Evolutionary conservation across 2,797 vertebrate genomes (phyloP).

Genomic region (Hyperoplus immaculatus): DNA sequence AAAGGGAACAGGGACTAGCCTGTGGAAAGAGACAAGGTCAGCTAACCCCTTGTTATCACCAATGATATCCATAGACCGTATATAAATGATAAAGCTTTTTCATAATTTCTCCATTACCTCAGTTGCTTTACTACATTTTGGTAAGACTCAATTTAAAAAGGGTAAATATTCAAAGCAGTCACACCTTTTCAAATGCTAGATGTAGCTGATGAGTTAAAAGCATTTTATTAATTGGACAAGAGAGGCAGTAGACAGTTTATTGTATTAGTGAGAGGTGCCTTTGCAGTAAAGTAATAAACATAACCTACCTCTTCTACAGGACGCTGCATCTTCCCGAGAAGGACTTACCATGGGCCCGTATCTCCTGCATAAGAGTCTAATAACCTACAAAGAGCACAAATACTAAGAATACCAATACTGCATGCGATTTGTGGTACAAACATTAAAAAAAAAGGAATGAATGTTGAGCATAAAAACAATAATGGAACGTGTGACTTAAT

Average conservation of each 20-base stretch:
- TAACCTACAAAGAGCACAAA: conserved; percentile 82
- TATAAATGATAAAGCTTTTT: background rate
- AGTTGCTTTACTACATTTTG: background rate
- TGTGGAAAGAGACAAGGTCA: conserved; percentile 6
- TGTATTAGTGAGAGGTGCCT: background rate
- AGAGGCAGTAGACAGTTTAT: background rate
- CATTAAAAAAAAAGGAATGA: background rate
- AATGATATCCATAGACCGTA: background rate
- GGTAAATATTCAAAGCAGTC: background rate
- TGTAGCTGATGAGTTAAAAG: too few relatives aligned
- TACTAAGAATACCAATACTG: conserved; percentile 71
- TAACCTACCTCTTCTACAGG: conserved; percentile 44
- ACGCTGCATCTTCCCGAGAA: conserved; percentile 40
- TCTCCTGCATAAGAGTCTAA: conserved; percentile 69
- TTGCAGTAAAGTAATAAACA: background rate
- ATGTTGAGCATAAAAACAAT: conserved; percentile 2
- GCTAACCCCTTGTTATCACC: background rate
- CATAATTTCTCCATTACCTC: too few relatives aligned
- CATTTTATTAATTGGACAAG: background rate
- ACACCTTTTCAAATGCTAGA: too few relatives aligned
- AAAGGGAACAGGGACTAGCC: background rate
- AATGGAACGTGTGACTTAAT: background rate
- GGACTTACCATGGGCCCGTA: conserved; percentile 62
- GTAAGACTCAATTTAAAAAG: background rate
- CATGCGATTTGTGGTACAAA: conserved; percentile 34